Percentiles rank a stretch among this genome's conserved stretches.
Conservation (phyloP, 2,113 vertebrate genomes). For the Calyptomena viridis region DNA sequence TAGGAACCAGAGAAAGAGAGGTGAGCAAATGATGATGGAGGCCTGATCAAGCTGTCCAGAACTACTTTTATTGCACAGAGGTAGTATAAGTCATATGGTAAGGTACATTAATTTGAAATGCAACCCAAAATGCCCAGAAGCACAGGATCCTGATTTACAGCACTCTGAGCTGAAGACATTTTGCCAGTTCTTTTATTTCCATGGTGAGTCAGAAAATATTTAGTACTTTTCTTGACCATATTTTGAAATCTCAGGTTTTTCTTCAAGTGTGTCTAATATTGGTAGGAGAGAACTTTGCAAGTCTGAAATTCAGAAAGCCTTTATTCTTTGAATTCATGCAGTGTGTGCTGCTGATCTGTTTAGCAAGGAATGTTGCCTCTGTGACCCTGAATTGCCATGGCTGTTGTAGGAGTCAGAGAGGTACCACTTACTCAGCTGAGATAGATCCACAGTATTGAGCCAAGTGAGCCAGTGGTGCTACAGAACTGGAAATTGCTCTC, state of each 20-base stretch:
- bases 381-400: neutral
- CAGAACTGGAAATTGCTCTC: neutral
- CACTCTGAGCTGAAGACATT: neutral
- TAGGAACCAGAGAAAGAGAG: neutral
- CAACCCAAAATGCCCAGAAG: neutral
- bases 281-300: neutral
- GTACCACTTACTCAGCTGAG: neutral
- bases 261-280: neutral
- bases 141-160: neutral
- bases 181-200: neutral
- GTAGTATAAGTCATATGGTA: neutral
- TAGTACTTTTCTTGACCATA: neutral
- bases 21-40: neutral
- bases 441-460: neutral
- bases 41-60: neutral
- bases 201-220: neutral
- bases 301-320: neutral
- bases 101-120: neutral
- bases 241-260: neutral
- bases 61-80: neutral
- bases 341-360: neutral
- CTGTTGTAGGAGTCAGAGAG: neutral
- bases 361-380: neutral
- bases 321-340: neutral
- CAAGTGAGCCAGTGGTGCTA: neutral